Base-by-base conservation (phyloP, 2,113 vertebrate species). In the Aramus guarauna region DNA sequence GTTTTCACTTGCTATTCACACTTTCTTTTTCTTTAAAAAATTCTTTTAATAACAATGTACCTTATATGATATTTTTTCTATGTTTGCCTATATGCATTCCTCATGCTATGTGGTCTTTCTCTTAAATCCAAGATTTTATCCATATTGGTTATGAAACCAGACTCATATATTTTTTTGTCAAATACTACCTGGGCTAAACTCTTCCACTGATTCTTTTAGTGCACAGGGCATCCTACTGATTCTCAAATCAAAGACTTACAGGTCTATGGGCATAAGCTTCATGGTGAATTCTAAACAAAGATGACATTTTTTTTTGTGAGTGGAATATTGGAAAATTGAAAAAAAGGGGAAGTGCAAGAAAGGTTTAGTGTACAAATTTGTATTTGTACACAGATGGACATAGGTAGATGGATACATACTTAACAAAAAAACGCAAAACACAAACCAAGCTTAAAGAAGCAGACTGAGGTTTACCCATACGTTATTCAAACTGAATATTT, bases 41-140 rank as follows among this genome's bases (percentile, higher is more conserved):
- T 9, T 22, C 0, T 26, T 73, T 55, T 16, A 12, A 41, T 34
- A 37, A 30, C 30, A 52, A 27, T 10, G 10, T 76, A 30, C 4
- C 11, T 58, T 53, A 26, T 17, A 9, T 53, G 3, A 16, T 55
- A 3, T 59, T 69, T 78, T 96, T 85, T 13, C 18, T n/a, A 6
- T 5, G 1, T 45, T 62, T 84, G 8, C 7, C 36, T 37, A 8
- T n/a, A 21, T 20, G 4, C 4, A 36, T 83, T 62, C 1, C 0
- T 63, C 29, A 32, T 47, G 8, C 4, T 52, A 60, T 75, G 64
- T 82, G 19, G 18, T 69, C 34, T 41, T 87, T 10, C 13, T 37
- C 29, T 41, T 81, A 81, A 64, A 68, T 50, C 11, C 23, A 39
- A 41, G 32, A 22, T 63, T 63, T 90, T 67, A 55, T 21, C 12